Evolutionary conservation across 2,888 invertebrate species (phyloP).

Genomic region (Epiblema foenella): DNA sequence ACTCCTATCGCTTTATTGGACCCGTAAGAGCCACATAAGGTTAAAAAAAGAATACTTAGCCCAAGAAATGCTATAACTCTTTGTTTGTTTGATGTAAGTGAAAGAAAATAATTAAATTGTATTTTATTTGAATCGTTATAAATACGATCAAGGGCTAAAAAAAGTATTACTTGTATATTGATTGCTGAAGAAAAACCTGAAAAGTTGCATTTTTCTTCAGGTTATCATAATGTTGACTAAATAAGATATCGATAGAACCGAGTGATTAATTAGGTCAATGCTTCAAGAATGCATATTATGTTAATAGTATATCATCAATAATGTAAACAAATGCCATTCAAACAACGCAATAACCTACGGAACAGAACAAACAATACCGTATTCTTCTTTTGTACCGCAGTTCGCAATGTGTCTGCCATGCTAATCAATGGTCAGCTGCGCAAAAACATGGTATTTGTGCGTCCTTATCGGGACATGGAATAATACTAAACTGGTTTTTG

Average conservation of each 20-base stretch:
- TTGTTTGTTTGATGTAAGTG: too few relatives aligned
- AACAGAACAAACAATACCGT: slow-evolving; percentile 26
- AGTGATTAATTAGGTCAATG: neutral
- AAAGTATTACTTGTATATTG: too few relatives aligned
- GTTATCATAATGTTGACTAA: neutral
- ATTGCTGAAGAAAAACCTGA: neutral
- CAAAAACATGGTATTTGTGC: slow-evolving; percentile 27
- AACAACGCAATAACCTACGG: slow-evolving; percentile 38
- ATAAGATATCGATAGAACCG: neutral
- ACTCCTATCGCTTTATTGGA: too few relatives aligned
- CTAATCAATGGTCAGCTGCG: slow-evolving; percentile 36
- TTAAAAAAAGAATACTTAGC: too few relatives aligned
- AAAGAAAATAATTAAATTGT: too few relatives aligned
- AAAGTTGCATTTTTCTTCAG: neutral
- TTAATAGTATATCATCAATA: slow-evolving; percentile 13
- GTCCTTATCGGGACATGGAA: slow-evolving; percentile 12
- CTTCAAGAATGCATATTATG: slow-evolving; percentile 15
- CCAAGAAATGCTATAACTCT: too few relatives aligned
- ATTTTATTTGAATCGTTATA: too few relatives aligned
- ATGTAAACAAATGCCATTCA: slow-evolving; percentile 33
- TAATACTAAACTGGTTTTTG: slow-evolving; percentile 32
- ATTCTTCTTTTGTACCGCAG: slow-evolving; percentile 48
- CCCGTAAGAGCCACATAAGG: too few relatives aligned
- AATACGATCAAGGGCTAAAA: too few relatives aligned
- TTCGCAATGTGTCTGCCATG: slow-evolving; percentile 41